Base-by-base conservation (phyloP, 1,140 invertebrate species). In the Hesperophylax magnus region DNA sequence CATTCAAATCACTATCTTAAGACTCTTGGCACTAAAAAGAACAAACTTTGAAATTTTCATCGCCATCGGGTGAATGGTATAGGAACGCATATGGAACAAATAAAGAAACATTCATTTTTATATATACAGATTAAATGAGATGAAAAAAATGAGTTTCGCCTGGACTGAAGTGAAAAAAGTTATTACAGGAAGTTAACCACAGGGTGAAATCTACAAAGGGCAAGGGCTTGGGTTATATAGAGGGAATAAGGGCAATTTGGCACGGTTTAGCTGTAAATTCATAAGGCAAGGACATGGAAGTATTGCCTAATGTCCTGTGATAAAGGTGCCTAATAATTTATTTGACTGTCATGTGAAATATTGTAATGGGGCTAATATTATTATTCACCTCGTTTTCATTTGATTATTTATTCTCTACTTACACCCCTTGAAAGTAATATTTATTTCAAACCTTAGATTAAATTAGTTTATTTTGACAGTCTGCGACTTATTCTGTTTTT, bases 221-320 rank as follows among this genome's bases (percentile, higher is more conserved):
- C 18, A 24, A 69, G 31, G 34, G 7, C 17, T 47, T 17, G n/a
- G 31, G 34, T 69, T 18, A 69, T 69, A 39, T 52, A 4, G 65
- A 24, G 9, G 47, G 52, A 52, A 72, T 72, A 24, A 54, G 69
- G 69, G 69, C 17, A 54, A 24, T 54, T 72, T 53, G 69, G 69
- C 52, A 15, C 52, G 69, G 47, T 53, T 72, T 11, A 72, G 69
- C 22, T 72, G 69, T 72, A 72, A 72, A 72, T 72, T 72, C 69
- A 72, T 72, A 72, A 72, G 69, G 69, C 54, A 72, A 72, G 69
- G 69, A 72, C 69, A 54, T 53, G 69, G 69, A 72, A 72, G 27
- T 53, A 72, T 72, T 72, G 69, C 47, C 27, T 53, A 72, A 72
- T 72, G 69, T 72, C 17, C 39, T 54, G 69, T 71, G 52, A 72